Percentiles rank a stretch among this genome's conserved stretches.
phyloP scores from a whole-genome alignment of 1,140 invertebrate genomes.

The Araneus ventricosus region DNA sequence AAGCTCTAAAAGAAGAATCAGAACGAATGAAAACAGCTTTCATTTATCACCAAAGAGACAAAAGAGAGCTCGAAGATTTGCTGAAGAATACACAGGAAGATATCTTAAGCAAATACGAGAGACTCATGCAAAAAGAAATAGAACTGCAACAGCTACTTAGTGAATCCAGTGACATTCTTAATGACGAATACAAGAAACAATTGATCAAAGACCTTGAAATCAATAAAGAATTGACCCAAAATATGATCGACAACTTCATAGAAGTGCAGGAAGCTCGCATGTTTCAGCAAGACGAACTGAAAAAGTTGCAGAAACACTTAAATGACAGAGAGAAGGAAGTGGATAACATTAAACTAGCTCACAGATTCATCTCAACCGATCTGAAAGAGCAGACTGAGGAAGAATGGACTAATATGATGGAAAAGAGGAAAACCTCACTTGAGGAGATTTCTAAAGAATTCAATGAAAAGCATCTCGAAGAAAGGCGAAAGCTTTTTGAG shows the following conservation, averaged over 20 bases:
- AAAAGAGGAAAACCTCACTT: background rate
- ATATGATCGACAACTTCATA: background rate
- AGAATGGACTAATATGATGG: background rate
- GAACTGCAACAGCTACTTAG: background rate
- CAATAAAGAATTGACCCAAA: background rate
- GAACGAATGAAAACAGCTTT: background rate
- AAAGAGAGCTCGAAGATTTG: background rate
- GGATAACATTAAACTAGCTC: background rate
- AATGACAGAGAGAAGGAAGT: background rate
- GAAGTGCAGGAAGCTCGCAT: background rate
- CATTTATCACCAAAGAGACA: background rate
- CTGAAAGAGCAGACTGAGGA: background rate
- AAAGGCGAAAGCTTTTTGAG: background rate
- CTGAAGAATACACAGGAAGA: background rate
- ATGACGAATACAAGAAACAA: background rate
- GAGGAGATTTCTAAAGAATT: background rate
- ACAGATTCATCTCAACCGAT: background rate
- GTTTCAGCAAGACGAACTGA: background rate
- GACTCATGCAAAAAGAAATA: slow-evolving; percentile 3
- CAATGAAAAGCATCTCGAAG: background rate
- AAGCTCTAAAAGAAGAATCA: slow-evolving; percentile 17
- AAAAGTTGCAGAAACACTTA: background rate
- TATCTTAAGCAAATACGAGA: background rate
- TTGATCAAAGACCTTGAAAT: background rate
- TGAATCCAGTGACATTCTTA: background rate